Conservation (phyloP, 2,888 invertebrate genomes). For the Salticus scenicus region DNA sequence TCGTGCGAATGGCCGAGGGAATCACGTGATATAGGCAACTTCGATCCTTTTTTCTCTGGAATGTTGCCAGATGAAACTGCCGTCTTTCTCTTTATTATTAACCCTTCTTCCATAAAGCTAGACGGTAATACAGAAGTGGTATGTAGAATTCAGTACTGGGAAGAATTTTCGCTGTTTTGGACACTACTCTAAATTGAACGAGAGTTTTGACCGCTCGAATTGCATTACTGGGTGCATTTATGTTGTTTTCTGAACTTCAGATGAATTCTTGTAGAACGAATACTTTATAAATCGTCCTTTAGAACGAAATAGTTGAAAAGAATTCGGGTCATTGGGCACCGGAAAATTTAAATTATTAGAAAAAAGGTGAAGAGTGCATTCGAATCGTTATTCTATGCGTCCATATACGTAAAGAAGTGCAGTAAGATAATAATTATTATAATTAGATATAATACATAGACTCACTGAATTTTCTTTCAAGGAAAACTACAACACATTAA, state of each 20-base stretch:
- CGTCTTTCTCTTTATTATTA: slow-evolving; percentile 63
- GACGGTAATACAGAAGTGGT: slow-evolving; percentile 23
- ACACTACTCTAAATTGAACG: slow-evolving; percentile 3
- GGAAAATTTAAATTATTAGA: too few relatives aligned
- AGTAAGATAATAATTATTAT: too few relatives aligned
- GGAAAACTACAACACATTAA: too few relatives aligned
- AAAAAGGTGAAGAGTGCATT: too few relatives aligned
- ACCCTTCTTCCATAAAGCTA: slow-evolving; percentile 61
- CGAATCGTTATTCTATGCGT: too few relatives aligned
- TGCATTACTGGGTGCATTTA: slow-evolving; percentile 2
- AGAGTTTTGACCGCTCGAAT: not conserved
- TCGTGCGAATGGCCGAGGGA: slow-evolving; percentile 36
- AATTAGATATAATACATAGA: too few relatives aligned
- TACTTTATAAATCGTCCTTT: not conserved
- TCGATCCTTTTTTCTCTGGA: slow-evolving; percentile 69
- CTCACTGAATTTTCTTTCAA: too few relatives aligned
- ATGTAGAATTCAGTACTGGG: not conserved
- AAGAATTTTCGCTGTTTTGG: slow-evolving; percentile 8
- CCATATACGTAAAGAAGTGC: too few relatives aligned
- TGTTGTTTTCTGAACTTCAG: not conserved
- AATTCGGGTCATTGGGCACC: not conserved
- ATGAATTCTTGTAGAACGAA: slow-evolving; percentile 1
- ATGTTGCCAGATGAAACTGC: slow-evolving; percentile 49
- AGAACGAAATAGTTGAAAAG: not conserved
- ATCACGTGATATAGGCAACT: slow-evolving; percentile 61